These are phyloP conservation scores for Semotilus atromaculatus DNA, from an alignment of 2,797 vertebrate species.

Conservation along the genomic window DNA sequence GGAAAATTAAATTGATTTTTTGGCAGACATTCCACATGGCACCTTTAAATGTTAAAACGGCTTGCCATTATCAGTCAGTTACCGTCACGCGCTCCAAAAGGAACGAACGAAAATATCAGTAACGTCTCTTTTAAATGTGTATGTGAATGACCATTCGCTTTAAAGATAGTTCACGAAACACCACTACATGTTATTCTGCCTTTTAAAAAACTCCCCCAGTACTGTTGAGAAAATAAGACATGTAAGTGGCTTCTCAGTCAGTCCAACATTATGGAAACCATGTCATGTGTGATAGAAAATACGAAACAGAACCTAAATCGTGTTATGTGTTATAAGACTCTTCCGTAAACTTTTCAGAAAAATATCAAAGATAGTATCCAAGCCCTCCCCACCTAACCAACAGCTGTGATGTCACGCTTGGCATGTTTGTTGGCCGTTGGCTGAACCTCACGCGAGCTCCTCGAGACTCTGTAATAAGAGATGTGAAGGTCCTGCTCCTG, in stretches of 20 bases:
- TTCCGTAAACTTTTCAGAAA: neutral
- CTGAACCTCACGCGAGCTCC: constrained; percentile 5
- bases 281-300: neutral
- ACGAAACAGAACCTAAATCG: neutral
- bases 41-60: no score
- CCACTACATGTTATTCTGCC: neutral
- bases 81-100: neutral
- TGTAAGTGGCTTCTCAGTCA: neutral
- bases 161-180: neutral
- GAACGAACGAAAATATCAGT: neutral
- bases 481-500: neutral
- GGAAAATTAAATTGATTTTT: no score
- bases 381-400: constrained; percentile 10
- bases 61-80: no score
- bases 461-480: neutral
- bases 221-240: neutral
- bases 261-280: neutral
- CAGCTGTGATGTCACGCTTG: constrained; percentile 29
- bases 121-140: no score
- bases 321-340: neutral
- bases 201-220: neutral
- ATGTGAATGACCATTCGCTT: no score
- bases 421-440: neutral
- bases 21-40: no score
- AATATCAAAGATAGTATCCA: neutral